phyloP scores from a whole-genome alignment of 2,797 vertebrate genomes.

The Crenichthys baileyi region DNA sequence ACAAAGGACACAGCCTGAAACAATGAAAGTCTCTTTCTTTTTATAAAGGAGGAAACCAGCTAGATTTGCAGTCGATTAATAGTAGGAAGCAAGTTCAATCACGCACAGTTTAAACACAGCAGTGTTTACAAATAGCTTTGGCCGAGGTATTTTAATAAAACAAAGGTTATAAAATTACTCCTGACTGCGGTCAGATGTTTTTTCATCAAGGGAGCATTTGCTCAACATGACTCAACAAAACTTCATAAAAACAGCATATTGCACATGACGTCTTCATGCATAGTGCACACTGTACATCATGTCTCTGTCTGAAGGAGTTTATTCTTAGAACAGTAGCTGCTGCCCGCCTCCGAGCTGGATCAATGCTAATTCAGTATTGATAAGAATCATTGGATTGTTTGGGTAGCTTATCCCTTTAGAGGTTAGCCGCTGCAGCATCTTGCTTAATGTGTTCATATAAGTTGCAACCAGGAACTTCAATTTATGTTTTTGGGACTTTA shows the following conservation, averaged over 20 bases:
- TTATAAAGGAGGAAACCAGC: constrained; percentile 50
- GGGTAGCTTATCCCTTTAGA: constrained; percentile 30
- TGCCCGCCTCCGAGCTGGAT: constrained; percentile 50
- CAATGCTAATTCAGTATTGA: constrained; percentile 78
- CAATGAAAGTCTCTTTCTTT: constrained; percentile 24
- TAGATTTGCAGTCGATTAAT: constrained; percentile 35
- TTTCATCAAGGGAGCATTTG: background rate
- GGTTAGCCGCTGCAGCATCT: constrained; percentile 8
- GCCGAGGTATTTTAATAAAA: constrained; percentile 4
- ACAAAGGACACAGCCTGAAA: constrained; percentile 3
- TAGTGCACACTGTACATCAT: background rate
- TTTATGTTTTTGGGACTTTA: background rate
- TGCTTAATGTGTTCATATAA: constrained; percentile 42
- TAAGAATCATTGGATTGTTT: constrained; percentile 65
- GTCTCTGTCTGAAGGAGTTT: constrained; percentile 26
- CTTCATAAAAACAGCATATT: background rate
- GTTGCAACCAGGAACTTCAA: background rate
- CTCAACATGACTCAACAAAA: background rate
- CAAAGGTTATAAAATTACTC: background rate
- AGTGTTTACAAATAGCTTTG: constrained; percentile 6
- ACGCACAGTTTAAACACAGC: background rate
- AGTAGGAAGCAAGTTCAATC: constrained; percentile 25
- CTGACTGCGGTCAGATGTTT: background rate
- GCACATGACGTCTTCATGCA: background rate
- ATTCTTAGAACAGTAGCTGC: constrained; percentile 53